Evolutionary conservation across 2,113 vertebrate species (phyloP), one percentile per base, ranked within the genome.

Genomic region (Chrysemys picta): DNA sequence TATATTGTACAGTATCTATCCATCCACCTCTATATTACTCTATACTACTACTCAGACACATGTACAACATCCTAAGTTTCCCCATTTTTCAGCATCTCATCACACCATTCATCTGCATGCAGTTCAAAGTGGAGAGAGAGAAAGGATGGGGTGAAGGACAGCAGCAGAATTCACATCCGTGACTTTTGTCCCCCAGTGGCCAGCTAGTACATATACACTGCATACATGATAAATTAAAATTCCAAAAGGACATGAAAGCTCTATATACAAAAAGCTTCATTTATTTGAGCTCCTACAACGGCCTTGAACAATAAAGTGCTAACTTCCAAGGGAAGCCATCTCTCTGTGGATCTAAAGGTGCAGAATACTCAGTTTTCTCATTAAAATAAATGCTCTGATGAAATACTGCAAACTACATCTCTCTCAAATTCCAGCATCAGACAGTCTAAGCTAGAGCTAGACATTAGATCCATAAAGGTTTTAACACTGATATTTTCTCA

Each of bases 81-180:
- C 47, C 65, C 1, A 8, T 79, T 94, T 89, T 57, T 57, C 80
- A 87, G 35, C 57, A 91, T 76, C 45, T 82, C 7, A 0, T 31
- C 29, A 49, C 86, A 42, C 56, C 75, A 80, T 16, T 75, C 22
- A 22, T 42, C 59, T 13, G 65, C 4, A 24, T 62, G 65, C 50
- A 54, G 78, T 49, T 83, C 2, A 0, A 0, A 84, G 24, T 35
- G 25, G 62, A 65, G 29, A 65, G 31, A 12, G 31, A 31, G 6
- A 91, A 45, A 75, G 72, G 38, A 75, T 75, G 52, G 35, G 53
- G 88, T 0, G 0, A 94, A 49, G 57, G 79, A 82, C 6, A 14
- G 56, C 8, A 82, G 3, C 1, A 5, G 0, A 0, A 1, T 56
- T 45, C 5, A 27, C n/a, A 22, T 22, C 52, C 12, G 22, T 14